Conservation (phyloP, 2,888 invertebrate genomes). For the Brachylomia viminalis region DNA sequence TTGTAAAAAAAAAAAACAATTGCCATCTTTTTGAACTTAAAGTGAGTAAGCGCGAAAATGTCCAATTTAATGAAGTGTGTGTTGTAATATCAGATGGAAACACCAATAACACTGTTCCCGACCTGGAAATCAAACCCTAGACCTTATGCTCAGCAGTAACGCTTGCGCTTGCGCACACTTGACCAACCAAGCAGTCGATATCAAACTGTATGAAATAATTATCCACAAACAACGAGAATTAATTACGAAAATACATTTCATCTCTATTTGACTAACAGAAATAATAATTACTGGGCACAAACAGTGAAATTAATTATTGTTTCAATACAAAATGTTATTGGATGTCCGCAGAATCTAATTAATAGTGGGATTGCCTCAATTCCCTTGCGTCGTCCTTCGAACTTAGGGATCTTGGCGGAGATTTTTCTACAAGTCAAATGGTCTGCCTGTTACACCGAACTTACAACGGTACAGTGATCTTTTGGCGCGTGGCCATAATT, state of each 20-base stretch:
- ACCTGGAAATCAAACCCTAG: no score
- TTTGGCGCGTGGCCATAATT: background rate
- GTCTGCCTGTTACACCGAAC: conserved; percentile 49
- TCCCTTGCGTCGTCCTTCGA: conserved; percentile 46
- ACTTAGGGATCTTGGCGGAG: conserved; percentile 34
- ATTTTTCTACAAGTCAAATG: conserved; percentile 62
- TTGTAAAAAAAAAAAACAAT: no score
- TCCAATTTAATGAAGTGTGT: no score
- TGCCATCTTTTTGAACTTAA: no score
- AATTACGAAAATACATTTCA: conserved; percentile 53
- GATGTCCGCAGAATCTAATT: conserved; percentile 57
- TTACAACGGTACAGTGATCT: background rate
- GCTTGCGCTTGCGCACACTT: no score
- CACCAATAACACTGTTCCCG: no score
- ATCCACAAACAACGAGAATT: conserved; percentile 30
- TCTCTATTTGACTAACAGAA: conserved; percentile 54
- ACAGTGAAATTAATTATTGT: conserved; percentile 54
- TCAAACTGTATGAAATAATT: conserved; percentile 12
- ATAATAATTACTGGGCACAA: conserved; percentile 56
- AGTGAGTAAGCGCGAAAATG: no score
- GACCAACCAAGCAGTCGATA: background rate
- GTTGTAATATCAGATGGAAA: no score
- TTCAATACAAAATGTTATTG: conserved; percentile 54
- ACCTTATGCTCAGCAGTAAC: no score
- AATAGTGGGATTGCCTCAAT: conserved; percentile 58